Percentiles rank a stretch among this genome's conserved stretches.
phyloP scores from a whole-genome alignment of 35 echinoderm and acorn worm genomes.

The Ophioderma brevispina region DNA sequence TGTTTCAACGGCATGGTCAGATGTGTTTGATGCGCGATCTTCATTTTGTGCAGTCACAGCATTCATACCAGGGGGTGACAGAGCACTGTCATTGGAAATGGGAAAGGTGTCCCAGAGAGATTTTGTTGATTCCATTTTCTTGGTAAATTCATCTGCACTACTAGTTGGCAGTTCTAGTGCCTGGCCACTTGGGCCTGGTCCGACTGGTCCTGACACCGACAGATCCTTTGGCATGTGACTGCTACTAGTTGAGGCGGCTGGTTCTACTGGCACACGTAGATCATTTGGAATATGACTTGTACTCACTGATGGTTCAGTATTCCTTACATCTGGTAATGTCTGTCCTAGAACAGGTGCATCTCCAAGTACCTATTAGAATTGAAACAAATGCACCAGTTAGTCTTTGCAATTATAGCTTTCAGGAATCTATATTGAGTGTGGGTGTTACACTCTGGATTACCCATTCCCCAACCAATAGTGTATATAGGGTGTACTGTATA shows the following conservation, averaged over 20 bases:
- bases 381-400: too few relatives aligned
- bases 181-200: background rate
- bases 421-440: too few relatives aligned
- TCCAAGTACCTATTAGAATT: background rate
- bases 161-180: constrained; percentile 20
- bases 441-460: too few relatives aligned
- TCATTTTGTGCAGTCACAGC: constrained; percentile 4
- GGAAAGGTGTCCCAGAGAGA: constrained; percentile 50
- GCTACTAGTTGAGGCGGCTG: background rate
- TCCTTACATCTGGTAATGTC: background rate
- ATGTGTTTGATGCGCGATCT: constrained; percentile 6
- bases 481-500: too few relatives aligned
- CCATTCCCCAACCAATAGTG: too few relatives aligned
- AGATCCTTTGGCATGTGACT: background rate
- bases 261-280: background rate
- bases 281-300: background rate
- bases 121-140: constrained; percentile 45
- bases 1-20: constrained; percentile 21
- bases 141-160: constrained; percentile 50
- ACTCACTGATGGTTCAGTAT: background rate
- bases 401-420: too few relatives aligned
- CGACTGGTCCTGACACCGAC: background rate
- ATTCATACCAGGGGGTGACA: constrained; percentile 36
- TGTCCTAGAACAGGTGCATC: background rate
- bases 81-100: constrained; percentile 23